Conservation (phyloP, 2,113 vertebrate species). For the Daphoenositta chrysoptera region DNA sequence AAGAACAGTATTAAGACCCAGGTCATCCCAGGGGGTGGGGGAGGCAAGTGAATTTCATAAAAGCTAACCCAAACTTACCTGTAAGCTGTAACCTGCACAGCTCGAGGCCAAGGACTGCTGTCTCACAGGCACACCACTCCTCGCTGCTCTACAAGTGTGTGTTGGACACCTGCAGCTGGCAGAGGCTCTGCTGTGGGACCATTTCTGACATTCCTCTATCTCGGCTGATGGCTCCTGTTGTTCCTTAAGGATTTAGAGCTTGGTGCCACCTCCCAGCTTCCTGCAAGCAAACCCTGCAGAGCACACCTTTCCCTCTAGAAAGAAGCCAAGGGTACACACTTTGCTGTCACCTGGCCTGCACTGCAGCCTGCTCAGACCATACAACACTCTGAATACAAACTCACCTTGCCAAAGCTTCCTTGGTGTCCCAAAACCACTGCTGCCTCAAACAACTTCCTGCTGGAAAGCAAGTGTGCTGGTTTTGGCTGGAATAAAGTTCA, state of each 20-base stretch:
- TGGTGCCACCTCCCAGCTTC: background rate
- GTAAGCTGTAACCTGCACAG: background rate
- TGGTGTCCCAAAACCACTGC: background rate
- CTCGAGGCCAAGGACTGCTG: background rate
- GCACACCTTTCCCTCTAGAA: background rate
- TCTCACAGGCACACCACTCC: background rate
- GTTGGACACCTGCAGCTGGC: background rate
- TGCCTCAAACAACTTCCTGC: background rate
- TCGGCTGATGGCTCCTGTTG: background rate
- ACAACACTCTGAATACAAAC: background rate
- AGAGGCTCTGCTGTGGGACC: background rate
- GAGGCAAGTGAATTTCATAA: background rate
- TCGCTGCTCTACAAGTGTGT: accelerated
- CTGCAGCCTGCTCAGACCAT: background rate
- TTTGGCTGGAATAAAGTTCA: background rate
- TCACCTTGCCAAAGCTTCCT: background rate
- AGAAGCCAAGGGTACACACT: background rate
- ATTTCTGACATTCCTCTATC: background rate
- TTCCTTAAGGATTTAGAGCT: background rate
- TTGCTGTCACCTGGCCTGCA: background rate
- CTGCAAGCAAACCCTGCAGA: background rate
- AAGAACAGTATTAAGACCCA: background rate
- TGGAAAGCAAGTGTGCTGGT: background rate
- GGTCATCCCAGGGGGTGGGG: background rate
- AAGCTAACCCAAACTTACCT: background rate